Conservation (phyloP, 2,888 invertebrate species). For the Cantharis nigra region DNA sequence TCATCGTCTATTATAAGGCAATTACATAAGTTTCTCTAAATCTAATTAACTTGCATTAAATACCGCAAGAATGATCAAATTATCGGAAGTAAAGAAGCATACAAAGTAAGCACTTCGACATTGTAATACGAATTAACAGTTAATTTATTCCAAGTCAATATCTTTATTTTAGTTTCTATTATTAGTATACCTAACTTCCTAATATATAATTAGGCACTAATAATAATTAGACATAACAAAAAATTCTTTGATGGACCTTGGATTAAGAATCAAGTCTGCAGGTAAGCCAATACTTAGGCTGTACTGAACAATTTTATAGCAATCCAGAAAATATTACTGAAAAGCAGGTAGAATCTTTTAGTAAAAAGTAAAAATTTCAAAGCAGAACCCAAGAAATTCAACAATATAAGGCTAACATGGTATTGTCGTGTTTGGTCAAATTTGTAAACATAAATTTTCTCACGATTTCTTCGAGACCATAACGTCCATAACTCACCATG, state of each 20-base stretch:
- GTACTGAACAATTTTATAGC: neutral
- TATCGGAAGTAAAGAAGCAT: neutral
- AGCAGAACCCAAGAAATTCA: neutral
- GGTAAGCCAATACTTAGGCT: neutral
- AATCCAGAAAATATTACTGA: neutral
- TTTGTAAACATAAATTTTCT: neutral
- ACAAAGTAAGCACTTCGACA: neutral
- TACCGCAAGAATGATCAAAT: neutral
- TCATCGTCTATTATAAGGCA: neutral
- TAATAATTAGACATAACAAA: neutral
- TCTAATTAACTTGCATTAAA: neutral
- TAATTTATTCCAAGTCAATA: neutral
- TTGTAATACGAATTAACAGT: neutral
- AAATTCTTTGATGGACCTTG: neutral
- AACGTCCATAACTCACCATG: neutral
- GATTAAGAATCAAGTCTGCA: neutral
- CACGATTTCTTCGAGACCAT: neutral
- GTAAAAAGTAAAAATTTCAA: neutral
- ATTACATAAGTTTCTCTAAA: neutral
- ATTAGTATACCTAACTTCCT: neutral
- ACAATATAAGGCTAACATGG: neutral
- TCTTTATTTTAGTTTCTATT: neutral
- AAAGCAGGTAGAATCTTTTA: neutral
- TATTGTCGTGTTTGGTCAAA: neutral
- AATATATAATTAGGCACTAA: too few relatives aligned